phyloP scores from a whole-genome alignment of 2,888 invertebrate genomes.

The Punctoribates punctum region DNA sequence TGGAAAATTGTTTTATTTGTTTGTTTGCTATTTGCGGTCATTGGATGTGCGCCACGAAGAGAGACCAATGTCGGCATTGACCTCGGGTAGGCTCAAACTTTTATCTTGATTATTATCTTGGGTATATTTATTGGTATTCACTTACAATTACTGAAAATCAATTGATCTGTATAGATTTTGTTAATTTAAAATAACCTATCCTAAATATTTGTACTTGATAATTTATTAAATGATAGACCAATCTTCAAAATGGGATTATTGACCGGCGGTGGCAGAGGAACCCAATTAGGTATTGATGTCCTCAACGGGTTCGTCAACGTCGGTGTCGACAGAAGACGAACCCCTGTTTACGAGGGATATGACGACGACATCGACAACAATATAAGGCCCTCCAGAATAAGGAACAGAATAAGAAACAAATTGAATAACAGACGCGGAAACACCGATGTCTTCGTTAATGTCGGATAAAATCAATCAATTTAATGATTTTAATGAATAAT shows the following conservation, averaged over 20 bases:
- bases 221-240: no score
- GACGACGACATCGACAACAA: background rate
- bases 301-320: conserved; percentile 8
- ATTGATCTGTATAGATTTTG: no score
- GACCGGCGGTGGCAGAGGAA: background rate
- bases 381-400: background rate
- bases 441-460: background rate
- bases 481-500: background rate
- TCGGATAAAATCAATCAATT: background rate
- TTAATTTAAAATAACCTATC: no score
- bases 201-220: no score
- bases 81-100: background rate
- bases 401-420: background rate
- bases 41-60: background rate
- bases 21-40: background rate
- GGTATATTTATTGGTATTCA: no score
- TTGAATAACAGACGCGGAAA: background rate
- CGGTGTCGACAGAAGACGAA: background rate
- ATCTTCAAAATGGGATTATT: background rate
- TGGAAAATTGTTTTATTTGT: no score
- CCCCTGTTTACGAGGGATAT: no score
- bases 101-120: no score
- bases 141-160: no score
- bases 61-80: background rate
- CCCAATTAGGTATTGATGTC: background rate